Base-by-base conservation (phyloP, 2,888 invertebrate species). In the Tineola bisselliella region DNA sequence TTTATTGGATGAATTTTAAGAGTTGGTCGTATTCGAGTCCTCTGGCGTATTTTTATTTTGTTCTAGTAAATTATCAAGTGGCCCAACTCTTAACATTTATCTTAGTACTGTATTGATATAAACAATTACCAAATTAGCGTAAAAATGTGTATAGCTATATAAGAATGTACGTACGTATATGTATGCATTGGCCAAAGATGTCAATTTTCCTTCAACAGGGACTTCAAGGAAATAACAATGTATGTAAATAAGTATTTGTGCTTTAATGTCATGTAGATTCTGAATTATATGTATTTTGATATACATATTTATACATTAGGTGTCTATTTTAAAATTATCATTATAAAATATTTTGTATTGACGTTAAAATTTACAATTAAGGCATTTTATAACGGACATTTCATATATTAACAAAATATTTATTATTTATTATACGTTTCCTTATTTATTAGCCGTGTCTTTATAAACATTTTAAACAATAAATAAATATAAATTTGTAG, bases 151-250 rank as follows among this genome's bases (percentile, higher is more conserved):
- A 3, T 43, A 8, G 8, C 3, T 43, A 43, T 13, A n/a, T 43
- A 43, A 43, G 8, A 43, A 6, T n/a, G n/a, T 43, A 43, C 4
- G 43, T 43, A 43, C 3, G 12, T 43, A 13, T 43, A 48, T 17
- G 15, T 48, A 48, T 25, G 33, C 8, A 33, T 33, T 58, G 58
- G 58, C 58, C 58, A 58, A 58, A 58, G 58, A 58, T 13, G 58
- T 58, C 58, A 58, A 58, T 58, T 58, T 56, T 33, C 31, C 8
- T 58, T 33, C 12, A 15, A 58, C 58, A 58, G 58, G 58, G 58
- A 58, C 17, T 13, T 17, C 19, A 48, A 48, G 10, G 17, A 13
- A 48, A 6, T 48, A 8, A 38, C 38, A n/a, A 38, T 38, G 38
- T 38, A 10, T 38, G 38, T 38, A 38, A 38, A 38, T 38, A 6